These are phyloP conservation scores for Dendrocopos noguchii DNA, from an alignment of 2,113 vertebrate species.

Conservation along the genomic window DNA sequence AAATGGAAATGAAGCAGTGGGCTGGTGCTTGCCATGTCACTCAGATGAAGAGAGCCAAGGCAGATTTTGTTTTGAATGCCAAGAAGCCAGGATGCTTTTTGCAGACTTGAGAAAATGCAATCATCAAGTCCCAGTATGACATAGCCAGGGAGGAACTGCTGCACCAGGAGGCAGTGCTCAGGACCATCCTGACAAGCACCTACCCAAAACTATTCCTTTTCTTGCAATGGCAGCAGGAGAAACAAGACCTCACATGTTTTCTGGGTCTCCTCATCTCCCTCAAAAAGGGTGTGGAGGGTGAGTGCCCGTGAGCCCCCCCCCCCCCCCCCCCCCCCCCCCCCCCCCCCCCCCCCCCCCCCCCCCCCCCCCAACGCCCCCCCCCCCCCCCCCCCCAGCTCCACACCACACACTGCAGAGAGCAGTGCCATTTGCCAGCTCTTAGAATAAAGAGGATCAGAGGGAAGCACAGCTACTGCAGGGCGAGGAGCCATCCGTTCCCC, in stretches of 20 bases:
- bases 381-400: background rate
- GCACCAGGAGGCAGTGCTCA: background rate
- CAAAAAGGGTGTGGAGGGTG: background rate
- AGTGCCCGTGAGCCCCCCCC: background rate
- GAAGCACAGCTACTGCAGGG: background rate
- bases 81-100: background rate
- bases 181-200: background rate
- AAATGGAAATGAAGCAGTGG: conserved; percentile 54
- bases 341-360: background rate
- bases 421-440: background rate
- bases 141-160: background rate
- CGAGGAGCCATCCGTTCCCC: background rate
- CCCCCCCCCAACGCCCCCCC: background rate
- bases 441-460: background rate
- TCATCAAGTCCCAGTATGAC: background rate
- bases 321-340: background rate
- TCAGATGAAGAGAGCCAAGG: conserved; percentile 13
- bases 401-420: background rate
- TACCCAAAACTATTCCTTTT: background rate
- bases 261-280: background rate
- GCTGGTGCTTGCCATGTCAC: background rate
- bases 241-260: background rate
- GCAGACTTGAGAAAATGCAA: background rate
- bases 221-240: background rate
- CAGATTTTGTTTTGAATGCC: background rate